These are phyloP conservation scores for Heteromyza rotundicornis DNA, from an alignment of 2,888 invertebrate species.

Conservation along the genomic window DNA sequence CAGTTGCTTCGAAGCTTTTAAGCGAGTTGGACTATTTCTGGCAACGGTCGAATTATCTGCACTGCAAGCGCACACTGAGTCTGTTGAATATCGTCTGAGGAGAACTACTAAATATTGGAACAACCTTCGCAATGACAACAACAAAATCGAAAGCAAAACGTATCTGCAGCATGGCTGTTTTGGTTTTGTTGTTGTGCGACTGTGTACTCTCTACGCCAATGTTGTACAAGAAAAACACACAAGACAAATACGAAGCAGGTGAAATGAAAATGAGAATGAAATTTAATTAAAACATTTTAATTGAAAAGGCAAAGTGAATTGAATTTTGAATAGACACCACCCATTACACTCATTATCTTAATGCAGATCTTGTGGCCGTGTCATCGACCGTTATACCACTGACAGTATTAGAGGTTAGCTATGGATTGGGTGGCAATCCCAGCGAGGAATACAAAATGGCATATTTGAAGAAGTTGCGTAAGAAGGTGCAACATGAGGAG, in stretches of 20 bases:
- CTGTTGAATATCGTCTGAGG: too few relatives aligned
- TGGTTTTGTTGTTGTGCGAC: slow-evolving; percentile 33
- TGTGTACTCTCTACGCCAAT: slow-evolving; percentile 54
- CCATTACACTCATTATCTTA: too few relatives aligned
- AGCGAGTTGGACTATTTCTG: slow-evolving; percentile 35
- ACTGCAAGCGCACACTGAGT: neutral
- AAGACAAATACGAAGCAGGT: slow-evolving; percentile 65
- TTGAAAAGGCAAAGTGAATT: neutral
- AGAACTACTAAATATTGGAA: slow-evolving; percentile 4
- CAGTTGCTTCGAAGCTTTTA: slow-evolving; percentile 36
- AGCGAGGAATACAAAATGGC: slow-evolving; percentile 61
- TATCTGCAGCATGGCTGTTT: slow-evolving; percentile 26
- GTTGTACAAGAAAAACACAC: slow-evolving; percentile 64
- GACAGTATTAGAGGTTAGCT: slow-evolving; percentile 68
- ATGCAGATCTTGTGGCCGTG: slow-evolving; percentile 69
- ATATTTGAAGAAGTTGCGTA: slow-evolving; percentile 59
- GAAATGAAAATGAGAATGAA: slow-evolving; percentile 11
- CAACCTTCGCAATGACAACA: slow-evolving; percentile 31
- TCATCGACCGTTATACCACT: slow-evolving; percentile 73
- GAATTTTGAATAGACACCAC: too few relatives aligned
- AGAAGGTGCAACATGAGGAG: slow-evolving; percentile 54
- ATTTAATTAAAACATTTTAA: neutral
- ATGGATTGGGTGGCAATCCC: slow-evolving; percentile 64
- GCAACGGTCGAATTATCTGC: too few relatives aligned
- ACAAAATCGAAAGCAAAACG: slow-evolving; percentile 26